Base-by-base conservation (phyloP, 2,113 vertebrate species). In the Thryonomys swinderianus region DNA sequence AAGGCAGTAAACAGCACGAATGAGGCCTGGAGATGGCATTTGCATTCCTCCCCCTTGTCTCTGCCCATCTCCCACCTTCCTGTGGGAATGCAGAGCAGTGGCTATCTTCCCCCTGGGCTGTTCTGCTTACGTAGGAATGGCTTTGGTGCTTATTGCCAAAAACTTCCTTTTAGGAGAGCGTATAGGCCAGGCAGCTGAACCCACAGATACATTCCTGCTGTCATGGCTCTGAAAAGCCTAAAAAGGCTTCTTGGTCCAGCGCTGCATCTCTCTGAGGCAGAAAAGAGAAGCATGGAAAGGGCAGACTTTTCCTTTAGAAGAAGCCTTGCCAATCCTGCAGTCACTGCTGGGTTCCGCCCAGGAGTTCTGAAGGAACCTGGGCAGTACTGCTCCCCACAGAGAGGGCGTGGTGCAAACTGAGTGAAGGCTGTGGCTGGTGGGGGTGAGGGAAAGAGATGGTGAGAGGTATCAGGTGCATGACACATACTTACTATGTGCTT, bases 401-500 rank as follows among this genome's bases (percentile, higher is more conserved):
- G 40, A 23, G 23, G 78, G 64, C 4, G 6, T 4, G 0, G 30
- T 4, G 18, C 3, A 16, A 12, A 42, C 55, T 21, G 2, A 5
- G 27, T 12, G 25, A 21, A 37, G 14, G 30, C 62, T 9, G 83
- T 45, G 9, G 14, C 12, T n/a, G 13, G 10, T 1, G 45, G 53
- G 30, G 23, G 32, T 12, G 23, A 17, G 17, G 40, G 27, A 30
- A 53, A 27, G 23, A 27, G 23, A 48, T 0, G 2, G 4, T 1
- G 20, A 40, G 6, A 48, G 2, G 64, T 14, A 17, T 37, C 7
- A 30, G 67, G 62, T 0, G 0, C 57, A 18, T 13, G 4, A 34
- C 3, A 3, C 42, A 21, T 7, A 23, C 37, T 4, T 37, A 48
- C 37, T 0, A 10, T 1, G 30, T 40, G 20, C 0, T 45, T 79